phyloP scores from a whole-genome alignment of 2,888 invertebrate genomes.

The Rhamphomyia laevipes region DNA sequence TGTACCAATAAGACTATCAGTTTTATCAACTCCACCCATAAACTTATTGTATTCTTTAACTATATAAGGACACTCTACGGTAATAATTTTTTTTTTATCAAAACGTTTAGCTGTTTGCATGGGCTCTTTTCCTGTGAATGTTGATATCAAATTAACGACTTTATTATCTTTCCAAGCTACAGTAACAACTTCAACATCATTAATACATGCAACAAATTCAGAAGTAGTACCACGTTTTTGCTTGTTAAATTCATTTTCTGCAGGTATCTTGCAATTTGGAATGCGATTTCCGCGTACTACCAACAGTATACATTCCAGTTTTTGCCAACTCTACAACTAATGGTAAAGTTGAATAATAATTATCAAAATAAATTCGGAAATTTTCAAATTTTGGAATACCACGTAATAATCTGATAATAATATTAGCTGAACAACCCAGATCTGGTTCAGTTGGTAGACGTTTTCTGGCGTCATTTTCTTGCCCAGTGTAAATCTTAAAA shows the following conservation, averaged over 20 bases:
- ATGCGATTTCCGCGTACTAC: not conserved
- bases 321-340: constrained; percentile 5
- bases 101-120: constrained; percentile 5
- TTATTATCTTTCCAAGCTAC: constrained; percentile 12
- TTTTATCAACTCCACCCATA: constrained; percentile 10
- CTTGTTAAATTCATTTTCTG: constrained; percentile 8
- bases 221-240: constrained; percentile 11
- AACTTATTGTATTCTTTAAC: constrained; percentile 4
- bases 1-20: constrained; percentile 12
- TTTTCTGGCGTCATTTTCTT: constrained; percentile 14
- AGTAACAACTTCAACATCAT: constrained; percentile 9
- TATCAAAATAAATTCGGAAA: constrained; percentile 11
- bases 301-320: constrained; percentile 6
- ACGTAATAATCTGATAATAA: constrained; percentile 9
- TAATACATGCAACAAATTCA: constrained; percentile 10
- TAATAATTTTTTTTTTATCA: constrained; percentile 7
- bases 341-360: constrained; percentile 11
- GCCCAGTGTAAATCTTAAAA: constrained; percentile 12
- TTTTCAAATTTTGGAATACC: constrained; percentile 8
- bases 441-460: constrained; percentile 2
- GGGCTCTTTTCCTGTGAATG: constrained; percentile 11
- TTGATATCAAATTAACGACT: constrained; percentile 10
- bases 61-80: constrained; percentile 7
- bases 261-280: not conserved
- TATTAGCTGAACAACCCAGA: constrained; percentile 8